A percentile compares a stretch with the other conserved stretches of the same genome.
These are phyloP conservation scores for Serrognathus titanus DNA, from an alignment of 2,888 invertebrate genomes.

Conservation along the genomic window DNA sequence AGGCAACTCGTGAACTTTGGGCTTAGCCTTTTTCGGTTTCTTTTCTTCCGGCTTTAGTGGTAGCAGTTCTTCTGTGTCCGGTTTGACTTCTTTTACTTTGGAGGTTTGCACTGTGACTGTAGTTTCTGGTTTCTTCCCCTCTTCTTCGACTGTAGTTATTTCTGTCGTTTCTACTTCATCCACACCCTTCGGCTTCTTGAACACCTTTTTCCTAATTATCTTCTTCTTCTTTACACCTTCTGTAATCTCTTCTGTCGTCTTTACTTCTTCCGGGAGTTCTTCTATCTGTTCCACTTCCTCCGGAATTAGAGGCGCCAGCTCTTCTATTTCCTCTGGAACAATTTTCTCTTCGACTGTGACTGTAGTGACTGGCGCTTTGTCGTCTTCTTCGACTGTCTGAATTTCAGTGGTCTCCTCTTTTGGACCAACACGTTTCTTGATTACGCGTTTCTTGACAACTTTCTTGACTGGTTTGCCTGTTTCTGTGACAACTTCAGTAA, in stretches of 20 bases:
- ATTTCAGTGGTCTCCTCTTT: slow-evolving; percentile 44
- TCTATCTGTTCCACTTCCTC: slow-evolving; percentile 30
- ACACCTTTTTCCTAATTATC: slow-evolving; percentile 22
- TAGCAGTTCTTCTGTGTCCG: slow-evolving; percentile 25
- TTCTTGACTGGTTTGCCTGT: slow-evolving; percentile 38
- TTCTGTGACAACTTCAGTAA: slow-evolving; percentile 34
- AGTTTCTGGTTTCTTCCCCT: slow-evolving; percentile 35
- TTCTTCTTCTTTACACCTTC: slow-evolving; percentile 36
- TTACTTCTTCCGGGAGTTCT: slow-evolving; percentile 36
- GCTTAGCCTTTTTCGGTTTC: slow-evolving; percentile 26
- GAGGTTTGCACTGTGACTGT: slow-evolving; percentile 32
- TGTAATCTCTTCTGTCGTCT: slow-evolving; percentile 25
- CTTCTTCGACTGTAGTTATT: slow-evolving; percentile 41
- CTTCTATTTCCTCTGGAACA: slow-evolving; percentile 24
- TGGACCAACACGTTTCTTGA: slow-evolving; percentile 38
- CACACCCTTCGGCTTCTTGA: slow-evolving; percentile 27
- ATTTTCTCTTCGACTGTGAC: slow-evolving; percentile 32
- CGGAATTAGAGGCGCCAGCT: slow-evolving; percentile 18
- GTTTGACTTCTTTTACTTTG: slow-evolving; percentile 10
- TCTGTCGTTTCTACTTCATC: slow-evolving; percentile 40
- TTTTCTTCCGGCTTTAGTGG: slow-evolving; percentile 29
- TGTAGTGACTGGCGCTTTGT: slow-evolving; percentile 29
- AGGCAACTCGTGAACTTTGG: no score
- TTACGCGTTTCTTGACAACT: slow-evolving; percentile 40
- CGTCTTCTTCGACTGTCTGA: slow-evolving; percentile 45